phyloP scores from a whole-genome alignment of 2,113 vertebrate genomes.

The Ictalurus furcatus region DNA sequence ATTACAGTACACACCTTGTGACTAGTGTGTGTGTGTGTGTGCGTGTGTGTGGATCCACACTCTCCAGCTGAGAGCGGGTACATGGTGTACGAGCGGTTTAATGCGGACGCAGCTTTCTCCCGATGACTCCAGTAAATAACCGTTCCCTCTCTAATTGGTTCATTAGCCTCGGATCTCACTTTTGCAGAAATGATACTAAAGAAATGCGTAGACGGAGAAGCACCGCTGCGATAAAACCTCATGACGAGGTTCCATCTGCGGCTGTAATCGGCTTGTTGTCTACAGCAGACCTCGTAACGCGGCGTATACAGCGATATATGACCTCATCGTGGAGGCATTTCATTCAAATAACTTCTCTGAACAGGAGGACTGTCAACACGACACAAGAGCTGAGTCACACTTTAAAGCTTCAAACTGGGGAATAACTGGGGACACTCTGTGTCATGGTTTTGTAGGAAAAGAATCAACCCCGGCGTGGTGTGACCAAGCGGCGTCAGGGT shows the following conservation, averaged over 20 bases:
- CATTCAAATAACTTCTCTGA: not conserved
- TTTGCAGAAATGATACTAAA: not conserved
- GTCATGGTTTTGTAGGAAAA: not conserved
- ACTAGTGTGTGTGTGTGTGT: slow-evolving; percentile 18
- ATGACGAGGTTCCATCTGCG: not conserved
- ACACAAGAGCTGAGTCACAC: not conserved
- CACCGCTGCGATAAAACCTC: not conserved
- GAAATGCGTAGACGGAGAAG: not conserved
- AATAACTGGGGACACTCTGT: not conserved
- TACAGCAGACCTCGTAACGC: not conserved
- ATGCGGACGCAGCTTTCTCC: slow-evolving; percentile 52
- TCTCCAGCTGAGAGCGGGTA: slow-evolving; percentile 65
- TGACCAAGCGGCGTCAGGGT: not conserved
- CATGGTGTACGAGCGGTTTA: slow-evolving; percentile 59
- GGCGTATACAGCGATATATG: not conserved
- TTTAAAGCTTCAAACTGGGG: not conserved
- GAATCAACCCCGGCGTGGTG: not conserved
- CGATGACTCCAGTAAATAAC: not conserved
- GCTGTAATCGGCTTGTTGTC: not conserved
- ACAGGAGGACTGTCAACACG: not conserved
- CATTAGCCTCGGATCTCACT: slow-evolving; percentile 36
- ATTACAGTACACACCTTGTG: not conserved
- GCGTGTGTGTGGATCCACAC: slow-evolving; percentile 44
- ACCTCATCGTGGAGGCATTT: not conserved
- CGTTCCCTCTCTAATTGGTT: slow-evolving; percentile 37